phyloP scores from a whole-genome alignment of 2,797 vertebrate species.

The Todus mexicanus region DNA sequence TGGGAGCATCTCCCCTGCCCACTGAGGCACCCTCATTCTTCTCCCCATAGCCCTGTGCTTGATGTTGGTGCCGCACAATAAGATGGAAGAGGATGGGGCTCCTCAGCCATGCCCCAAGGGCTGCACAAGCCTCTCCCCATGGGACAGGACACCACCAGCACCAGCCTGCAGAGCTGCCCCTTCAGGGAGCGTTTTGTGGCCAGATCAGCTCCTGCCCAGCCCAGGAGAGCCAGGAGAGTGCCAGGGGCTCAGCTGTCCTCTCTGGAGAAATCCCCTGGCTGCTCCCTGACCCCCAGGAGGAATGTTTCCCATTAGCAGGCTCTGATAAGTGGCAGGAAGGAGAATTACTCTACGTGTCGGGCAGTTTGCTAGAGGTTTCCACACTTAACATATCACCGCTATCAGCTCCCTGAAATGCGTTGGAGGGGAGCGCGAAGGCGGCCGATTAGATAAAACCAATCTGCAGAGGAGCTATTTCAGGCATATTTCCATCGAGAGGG shows the following conservation, averaged over 20 bases:
- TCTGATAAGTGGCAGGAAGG: slow-evolving; percentile 67
- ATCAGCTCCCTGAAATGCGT: slow-evolving; percentile 58
- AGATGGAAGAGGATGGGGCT: not conserved
- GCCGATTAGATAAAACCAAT: slow-evolving; percentile 81
- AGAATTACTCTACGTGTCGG: not conserved
- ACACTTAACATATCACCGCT: slow-evolving; percentile 55
- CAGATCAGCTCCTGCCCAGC: not conserved
- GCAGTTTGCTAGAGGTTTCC: slow-evolving; percentile 39
- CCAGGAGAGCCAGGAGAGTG: not conserved
- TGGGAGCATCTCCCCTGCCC: not conserved
- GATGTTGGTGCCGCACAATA: not conserved
- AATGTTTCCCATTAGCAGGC: slow-evolving; percentile 58
- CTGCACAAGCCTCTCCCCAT: not conserved
- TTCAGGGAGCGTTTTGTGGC: not conserved
- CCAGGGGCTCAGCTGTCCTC: not conserved
- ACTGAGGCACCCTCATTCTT: not conserved
- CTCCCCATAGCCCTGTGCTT: not conserved
- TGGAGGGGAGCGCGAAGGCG: not conserved
- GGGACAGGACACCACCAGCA: not conserved
- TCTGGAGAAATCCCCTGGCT: not conserved
- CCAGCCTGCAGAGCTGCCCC: not conserved
- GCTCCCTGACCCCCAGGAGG: not conserved
- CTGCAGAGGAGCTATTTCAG: slow-evolving; percentile 76
- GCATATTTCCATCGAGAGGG: slow-evolving; percentile 64
- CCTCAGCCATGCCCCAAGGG: fast-evolving